Conservation (phyloP, 2,113 vertebrate genomes). For the Terrapene triunguis region DNA sequence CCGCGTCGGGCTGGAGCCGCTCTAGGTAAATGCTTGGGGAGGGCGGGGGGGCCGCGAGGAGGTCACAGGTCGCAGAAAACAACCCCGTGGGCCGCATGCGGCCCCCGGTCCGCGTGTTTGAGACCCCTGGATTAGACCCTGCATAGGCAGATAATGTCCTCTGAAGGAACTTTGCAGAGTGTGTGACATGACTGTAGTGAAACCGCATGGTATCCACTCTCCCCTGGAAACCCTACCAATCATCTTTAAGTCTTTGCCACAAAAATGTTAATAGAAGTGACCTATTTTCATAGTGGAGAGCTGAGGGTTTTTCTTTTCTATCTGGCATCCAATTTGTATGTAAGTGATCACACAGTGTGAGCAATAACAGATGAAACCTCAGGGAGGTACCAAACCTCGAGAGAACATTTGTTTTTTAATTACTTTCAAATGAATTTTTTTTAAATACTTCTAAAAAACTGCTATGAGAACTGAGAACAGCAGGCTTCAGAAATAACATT, state of each 20-base stretch:
- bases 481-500: conserved; percentile 9
- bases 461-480: conserved; percentile 11
- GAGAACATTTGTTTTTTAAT: conserved; percentile 48
- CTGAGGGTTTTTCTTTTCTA: background rate
- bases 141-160: background rate
- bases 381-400: conserved; percentile 44
- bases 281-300: background rate
- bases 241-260: background rate
- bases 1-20: too few species aligned
- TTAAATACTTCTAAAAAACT: background rate
- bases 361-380: conserved; percentile 38
- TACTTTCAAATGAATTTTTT: conserved; percentile 28
- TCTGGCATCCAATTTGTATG: background rate
- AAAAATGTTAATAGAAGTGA: conserved; percentile 1
- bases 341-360: conserved; percentile 12
- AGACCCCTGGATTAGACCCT: background rate
- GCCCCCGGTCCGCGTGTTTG: too few species aligned
- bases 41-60: too few species aligned
- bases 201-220: background rate
- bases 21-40: too few species aligned
- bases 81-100: too few species aligned
- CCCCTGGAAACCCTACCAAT: background rate
- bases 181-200: background rate
- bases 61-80: too few species aligned
- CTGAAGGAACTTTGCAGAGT: background rate